phyloP scores from a whole-genome alignment of 2,113 vertebrate species.

The Aplodontia rufa region DNA sequence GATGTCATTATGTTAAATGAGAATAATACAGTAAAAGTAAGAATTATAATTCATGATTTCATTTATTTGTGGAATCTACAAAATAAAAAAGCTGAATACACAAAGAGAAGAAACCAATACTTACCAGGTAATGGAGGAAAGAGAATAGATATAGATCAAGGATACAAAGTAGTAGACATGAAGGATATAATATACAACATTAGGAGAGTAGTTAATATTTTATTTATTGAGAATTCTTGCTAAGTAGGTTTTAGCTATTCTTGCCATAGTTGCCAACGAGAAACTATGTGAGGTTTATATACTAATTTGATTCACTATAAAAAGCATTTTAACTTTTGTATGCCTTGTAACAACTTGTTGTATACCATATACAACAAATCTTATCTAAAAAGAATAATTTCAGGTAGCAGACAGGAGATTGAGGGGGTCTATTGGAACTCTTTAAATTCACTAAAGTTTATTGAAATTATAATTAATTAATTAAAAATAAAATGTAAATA shows the following conservation, averaged over 20 bases:
- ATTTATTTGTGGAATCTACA: background rate
- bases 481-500: background rate
- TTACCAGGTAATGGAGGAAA: no score
- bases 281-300: no score
- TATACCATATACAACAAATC: no score
- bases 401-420: background rate
- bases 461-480: background rate
- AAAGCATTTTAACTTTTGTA: no score
- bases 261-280: no score
- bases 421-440: rapidly evolving
- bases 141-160: background rate
- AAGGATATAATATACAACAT: background rate
- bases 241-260: no score
- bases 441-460: background rate
- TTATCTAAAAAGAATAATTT: background rate
- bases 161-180: background rate
- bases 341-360: no score
- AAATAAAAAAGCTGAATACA: background rate
- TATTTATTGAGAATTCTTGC: background rate
- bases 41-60: background rate
- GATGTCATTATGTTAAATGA: background rate
- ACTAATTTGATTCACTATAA: no score
- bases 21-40: background rate
- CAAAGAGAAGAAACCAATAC: background rate
- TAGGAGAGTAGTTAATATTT: background rate